Evolutionary conservation across 2,888 invertebrate species (phyloP).

Genomic region (Meiosimyza platycephala): DNA sequence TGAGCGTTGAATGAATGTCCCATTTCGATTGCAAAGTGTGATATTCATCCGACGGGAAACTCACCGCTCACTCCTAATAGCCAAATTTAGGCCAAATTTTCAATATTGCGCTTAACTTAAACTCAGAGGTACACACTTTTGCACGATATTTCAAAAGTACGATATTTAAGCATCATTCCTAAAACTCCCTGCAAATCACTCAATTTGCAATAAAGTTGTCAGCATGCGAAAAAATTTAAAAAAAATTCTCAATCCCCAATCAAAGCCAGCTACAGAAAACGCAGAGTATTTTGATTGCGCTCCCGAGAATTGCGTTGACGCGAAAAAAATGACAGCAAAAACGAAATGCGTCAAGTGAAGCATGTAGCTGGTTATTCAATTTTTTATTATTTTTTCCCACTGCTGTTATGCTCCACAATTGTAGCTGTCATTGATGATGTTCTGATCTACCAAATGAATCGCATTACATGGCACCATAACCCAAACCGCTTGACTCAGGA

Average conservation of each 20-base stretch:
- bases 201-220: slow-evolving; percentile 51
- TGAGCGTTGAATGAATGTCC: no score
- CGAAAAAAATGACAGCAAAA: neutral
- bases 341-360: slow-evolving; percentile 8
- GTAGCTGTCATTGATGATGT: slow-evolving; percentile 35
- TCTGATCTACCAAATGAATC: slow-evolving; percentile 35
- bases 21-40: no score
- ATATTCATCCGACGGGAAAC: no score
- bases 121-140: no score
- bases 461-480: slow-evolving; percentile 20
- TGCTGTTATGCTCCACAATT: slow-evolving; percentile 18
- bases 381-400: neutral
- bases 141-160: no score
- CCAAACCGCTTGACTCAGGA: neutral
- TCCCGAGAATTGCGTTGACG: slow-evolving; percentile 23
- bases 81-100: no score
- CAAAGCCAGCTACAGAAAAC: slow-evolving; percentile 26
- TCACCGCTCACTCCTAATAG: no score
- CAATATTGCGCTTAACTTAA: no score
- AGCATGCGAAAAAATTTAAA: slow-evolving; percentile 42
- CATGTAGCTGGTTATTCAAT: slow-evolving; percentile 5
- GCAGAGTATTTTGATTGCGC: slow-evolving; percentile 25
- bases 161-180: no score
- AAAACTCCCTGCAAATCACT: slow-evolving; percentile 35
- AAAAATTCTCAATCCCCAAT: slow-evolving; percentile 27